Evolutionary conservation across 2,113 vertebrate species (phyloP), one percentile per base, ranked within the genome.

Genomic region (Seriola aureovittata): DNA sequence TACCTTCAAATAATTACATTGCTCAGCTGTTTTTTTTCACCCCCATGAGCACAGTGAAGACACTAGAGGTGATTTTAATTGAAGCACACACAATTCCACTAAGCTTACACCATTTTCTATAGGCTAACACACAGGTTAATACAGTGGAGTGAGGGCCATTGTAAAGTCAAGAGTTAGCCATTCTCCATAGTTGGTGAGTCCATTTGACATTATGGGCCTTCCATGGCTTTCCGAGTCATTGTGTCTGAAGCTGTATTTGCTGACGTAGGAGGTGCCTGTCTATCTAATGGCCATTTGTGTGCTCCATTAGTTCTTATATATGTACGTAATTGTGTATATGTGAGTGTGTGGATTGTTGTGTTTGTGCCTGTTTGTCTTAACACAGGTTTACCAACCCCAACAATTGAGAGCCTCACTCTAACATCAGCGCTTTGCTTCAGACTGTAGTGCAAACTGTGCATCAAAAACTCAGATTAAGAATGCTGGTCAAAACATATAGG

Each of bases 121-220:
- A 78, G 64, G 71, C 59, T 52, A 68, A 78, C 78, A 75, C 63
- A 23, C 66, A 76, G 83, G 80, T 86, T 89, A 77, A 86, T 86
- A 78, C 74, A 60, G 65, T 67, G 59, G 21, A 80, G 40, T 36
- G n/a, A 71, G 34, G 34, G 70, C 66, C 36, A 67, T 68, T 75
- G 50, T 64, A 42, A 65, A 75, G 83, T 82, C 57, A 71, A 74
- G 59, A 75, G 71, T 71, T 76, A 74, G 77, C 71, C 59, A 81
- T 91, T 89, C 86, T 88, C 90, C 85, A 88, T 85, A 77, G 88
- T 65, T 54, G 75, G n/a, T 80, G 85, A 77, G 71, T 88, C 72
- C 83, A 88, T 89, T 91, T 77, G 48, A 77, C 65, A 13, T 87
- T 88, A 88, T 75, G 81, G 29, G 71, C 71, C 62, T 62, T 78